phyloP scores from a whole-genome alignment of 2,888 invertebrate species.

The Euzetes globulus region DNA sequence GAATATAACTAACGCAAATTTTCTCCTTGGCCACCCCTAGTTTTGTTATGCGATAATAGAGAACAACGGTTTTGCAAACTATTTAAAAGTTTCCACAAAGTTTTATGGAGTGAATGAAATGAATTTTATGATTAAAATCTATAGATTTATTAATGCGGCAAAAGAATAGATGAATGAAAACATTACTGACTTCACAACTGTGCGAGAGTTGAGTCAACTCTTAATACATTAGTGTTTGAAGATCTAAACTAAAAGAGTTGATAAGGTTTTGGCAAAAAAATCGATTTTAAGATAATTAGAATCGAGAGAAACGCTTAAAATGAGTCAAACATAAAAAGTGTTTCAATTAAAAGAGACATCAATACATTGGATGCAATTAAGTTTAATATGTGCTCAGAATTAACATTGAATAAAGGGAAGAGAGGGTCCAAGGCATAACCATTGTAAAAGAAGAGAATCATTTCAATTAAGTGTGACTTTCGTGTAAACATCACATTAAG shows the following conservation, averaged over 20 bases:
- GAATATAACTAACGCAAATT: too few species aligned
- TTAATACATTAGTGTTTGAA: background rate
- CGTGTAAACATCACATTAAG: background rate
- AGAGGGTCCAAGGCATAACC: background rate
- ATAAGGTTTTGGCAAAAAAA: constrained; percentile 16
- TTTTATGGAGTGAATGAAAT: constrained; percentile 1
- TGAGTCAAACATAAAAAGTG: background rate
- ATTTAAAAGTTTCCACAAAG: background rate
- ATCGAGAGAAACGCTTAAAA: background rate
- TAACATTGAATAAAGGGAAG: background rate
- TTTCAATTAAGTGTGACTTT: constrained; percentile 3
- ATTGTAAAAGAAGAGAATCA: background rate
- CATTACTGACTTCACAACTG: too few species aligned
- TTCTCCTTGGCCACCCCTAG: too few species aligned
- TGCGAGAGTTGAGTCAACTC: background rate
- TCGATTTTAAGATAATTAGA: constrained; percentile 10
- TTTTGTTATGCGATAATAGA: too few species aligned
- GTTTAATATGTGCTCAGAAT: background rate
- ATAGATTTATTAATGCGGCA: constrained; percentile 7
- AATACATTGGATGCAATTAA: background rate
- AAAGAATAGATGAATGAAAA: background rate
- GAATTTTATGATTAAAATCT: constrained; percentile 18
- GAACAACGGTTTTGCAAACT: too few species aligned
- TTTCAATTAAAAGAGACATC: constrained; percentile 2
- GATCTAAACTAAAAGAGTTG: constrained; percentile 2